These are phyloP conservation scores for Mallotus villosus DNA, from an alignment of 2,797 vertebrate genomes.

Conservation along the genomic window DNA sequence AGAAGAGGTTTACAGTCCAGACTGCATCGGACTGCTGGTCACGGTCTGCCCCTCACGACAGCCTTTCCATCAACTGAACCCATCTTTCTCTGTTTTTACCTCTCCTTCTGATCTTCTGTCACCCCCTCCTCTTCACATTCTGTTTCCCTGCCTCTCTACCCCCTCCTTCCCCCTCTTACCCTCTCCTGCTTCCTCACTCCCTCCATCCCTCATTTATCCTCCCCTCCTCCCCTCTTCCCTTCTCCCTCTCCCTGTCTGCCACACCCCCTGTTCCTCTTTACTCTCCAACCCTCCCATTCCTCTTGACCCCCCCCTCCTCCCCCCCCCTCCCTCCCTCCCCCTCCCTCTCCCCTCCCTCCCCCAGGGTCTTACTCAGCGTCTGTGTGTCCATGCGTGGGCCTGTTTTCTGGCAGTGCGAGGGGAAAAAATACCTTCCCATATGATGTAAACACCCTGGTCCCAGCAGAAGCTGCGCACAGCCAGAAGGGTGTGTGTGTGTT, in stretches of 20 bases:
- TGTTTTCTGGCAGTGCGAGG: constrained; percentile 74
- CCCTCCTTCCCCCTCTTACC: neutral
- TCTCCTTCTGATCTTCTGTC: neutral
- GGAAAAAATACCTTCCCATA: constrained; percentile 80
- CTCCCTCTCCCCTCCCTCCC: neutral
- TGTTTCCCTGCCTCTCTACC: neutral
- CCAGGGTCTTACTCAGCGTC: constrained; percentile 68
- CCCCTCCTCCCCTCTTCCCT: neutral
- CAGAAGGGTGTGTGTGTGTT: constrained; percentile 40
- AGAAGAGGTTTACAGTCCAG: too few relatives aligned
- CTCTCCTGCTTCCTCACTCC: neutral
- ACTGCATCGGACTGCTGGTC: too few relatives aligned
- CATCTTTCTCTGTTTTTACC: neutral
- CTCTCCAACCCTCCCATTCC: constrained; percentile 11
- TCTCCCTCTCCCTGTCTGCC: neutral
- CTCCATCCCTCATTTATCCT: constrained; percentile 2
- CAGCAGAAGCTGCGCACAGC: constrained; percentile 11
- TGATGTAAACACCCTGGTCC: constrained; percentile 74
- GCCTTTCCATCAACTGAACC: neutral
- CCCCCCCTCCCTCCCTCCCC: constrained; percentile 4
- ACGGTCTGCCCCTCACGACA: too few relatives aligned
- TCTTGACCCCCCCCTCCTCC: constrained; percentile 18
- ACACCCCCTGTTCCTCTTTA: constrained; percentile 36
- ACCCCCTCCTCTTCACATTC: neutral
- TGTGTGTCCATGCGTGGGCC: constrained; percentile 76